phyloP scores from a whole-genome alignment of 2,888 invertebrate genomes.

The Drosophila silvestris region DNA sequence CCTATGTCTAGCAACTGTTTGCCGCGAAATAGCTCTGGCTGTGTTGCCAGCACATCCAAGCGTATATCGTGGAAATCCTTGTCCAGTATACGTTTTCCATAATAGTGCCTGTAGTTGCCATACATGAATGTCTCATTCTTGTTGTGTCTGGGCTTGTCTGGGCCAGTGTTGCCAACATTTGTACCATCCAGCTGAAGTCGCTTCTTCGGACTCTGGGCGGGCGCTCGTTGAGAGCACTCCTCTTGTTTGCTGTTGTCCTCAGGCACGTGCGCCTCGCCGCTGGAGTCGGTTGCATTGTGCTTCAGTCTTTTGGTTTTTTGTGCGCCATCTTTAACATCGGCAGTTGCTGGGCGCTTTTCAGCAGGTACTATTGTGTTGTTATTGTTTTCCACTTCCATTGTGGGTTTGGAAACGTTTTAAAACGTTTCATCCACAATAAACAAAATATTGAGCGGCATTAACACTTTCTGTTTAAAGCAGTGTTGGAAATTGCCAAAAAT shows the following conservation, averaged over 20 bases:
- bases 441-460: conserved; percentile 19
- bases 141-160: conserved; percentile 33
- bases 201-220: conserved; percentile 58
- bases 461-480: neutral
- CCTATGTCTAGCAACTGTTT: conserved; percentile 94
- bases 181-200: conserved; percentile 46
- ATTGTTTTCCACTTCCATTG: conserved; percentile 61
- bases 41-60: conserved; percentile 88
- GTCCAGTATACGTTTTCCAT: conserved; percentile 91
- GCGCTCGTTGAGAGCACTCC: neutral
- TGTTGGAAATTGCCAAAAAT: conserved; percentile 3
- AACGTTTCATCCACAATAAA: conserved; percentile 18
- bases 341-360: conserved; percentile 31
- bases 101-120: conserved; percentile 88
- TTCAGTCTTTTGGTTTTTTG: conserved; percentile 53
- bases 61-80: conserved; percentile 89
- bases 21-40: conserved; percentile 89
- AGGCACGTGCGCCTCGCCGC: conserved; percentile 1
- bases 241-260: neutral
- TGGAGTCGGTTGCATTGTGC: neutral
- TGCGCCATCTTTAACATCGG: conserved; percentile 1
- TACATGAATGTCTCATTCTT: conserved; percentile 74
- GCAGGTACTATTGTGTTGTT: conserved; percentile 35
- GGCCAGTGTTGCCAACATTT: neutral
- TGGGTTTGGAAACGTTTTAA: conserved; percentile 26